Base-by-base conservation (phyloP, 2,888 invertebrate species). In the Cheilosia grossa region DNA sequence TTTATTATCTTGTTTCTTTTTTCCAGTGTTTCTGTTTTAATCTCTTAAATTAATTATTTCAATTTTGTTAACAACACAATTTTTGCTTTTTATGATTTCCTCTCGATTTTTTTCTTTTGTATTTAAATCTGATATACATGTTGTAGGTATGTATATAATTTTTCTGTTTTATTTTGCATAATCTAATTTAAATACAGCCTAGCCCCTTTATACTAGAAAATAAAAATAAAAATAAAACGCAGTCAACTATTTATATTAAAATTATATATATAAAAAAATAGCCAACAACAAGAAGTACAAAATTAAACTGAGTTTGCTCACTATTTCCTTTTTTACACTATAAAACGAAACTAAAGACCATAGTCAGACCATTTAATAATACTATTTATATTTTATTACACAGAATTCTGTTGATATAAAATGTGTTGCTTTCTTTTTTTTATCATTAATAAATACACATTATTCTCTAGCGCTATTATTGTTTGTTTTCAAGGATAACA, bases 401-500 rank as follows among this genome's bases (percentile, higher is more conserved):
- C 51, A 80, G 72, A 53, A 53, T 66, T 53, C 67, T 17, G 42
- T 19, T 51, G 42, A 75, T 74, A 74, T 54, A 74, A 64, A 75
- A 70, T 59, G 49, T 37, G 15, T 24, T 15, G 33, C 40, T 19
- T 44, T 49, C 10, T 51, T 4, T 66, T 58, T 58, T 51, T 37
- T 30, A 37, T 40, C 56, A 37, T 17, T 73, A 74, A 74, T 74
- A 82, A 82, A 67, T 83, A 75, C 59, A 79, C 58, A 64, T 79
- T 79, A 37, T 37, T 83, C 54, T 75, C 79, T 83, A 83, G 83
- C 70, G 70, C 83, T 83, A 83, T 83, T 83, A 83, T 83, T 83
- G 83, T 82, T 58, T 66, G 53, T 70, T 64, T 54, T 61, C 56
- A 75, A 83, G 74, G 83, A 79, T 66, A 74, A 64, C 17, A 47